These are phyloP conservation scores for Cetonia aurata DNA, from an alignment of 2,888 invertebrate genomes.

Conservation along the genomic window DNA sequence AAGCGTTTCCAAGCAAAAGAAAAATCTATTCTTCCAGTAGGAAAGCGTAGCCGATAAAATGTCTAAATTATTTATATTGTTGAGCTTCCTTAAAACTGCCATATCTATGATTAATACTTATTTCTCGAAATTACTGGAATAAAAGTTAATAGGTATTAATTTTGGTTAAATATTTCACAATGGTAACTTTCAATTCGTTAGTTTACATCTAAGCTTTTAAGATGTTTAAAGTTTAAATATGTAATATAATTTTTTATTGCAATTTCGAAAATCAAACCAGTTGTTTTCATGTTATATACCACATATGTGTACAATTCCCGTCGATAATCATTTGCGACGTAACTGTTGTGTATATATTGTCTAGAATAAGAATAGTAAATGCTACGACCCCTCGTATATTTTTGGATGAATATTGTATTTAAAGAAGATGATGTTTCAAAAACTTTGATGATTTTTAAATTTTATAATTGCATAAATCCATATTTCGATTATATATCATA, in stretches of 20 bases:
- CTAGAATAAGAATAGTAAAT: constrained; percentile 29
- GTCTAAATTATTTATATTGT: too few relatives aligned
- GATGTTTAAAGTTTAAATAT: constrained; percentile 3
- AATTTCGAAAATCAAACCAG: constrained; percentile 13
- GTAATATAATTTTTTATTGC: not conserved
- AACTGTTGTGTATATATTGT: constrained; percentile 25
- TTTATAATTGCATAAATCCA: too few relatives aligned
- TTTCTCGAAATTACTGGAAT: too few relatives aligned
- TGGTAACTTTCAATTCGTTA: not conserved
- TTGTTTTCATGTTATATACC: constrained; percentile 4
- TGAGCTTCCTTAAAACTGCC: too few relatives aligned
- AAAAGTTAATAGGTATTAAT: too few relatives aligned
- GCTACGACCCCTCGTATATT: constrained; percentile 37
- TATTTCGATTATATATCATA: too few relatives aligned
- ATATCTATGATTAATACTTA: too few relatives aligned
- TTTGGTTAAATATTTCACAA: not conserved
- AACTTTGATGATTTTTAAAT: not conserved
- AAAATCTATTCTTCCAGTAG: too few relatives aligned
- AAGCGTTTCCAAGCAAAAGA: too few relatives aligned
- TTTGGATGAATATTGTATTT: constrained; percentile 36
- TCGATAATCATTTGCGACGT: constrained; percentile 8
- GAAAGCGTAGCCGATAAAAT: too few relatives aligned
- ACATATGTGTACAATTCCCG: not conserved
- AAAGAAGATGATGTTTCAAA: constrained; percentile 7
- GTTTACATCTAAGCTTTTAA: not conserved